Evolutionary conservation across 2,888 invertebrate species (phyloP), one percentile per base, ranked within the genome.

Genomic region (Apodemia hepburni): DNA sequence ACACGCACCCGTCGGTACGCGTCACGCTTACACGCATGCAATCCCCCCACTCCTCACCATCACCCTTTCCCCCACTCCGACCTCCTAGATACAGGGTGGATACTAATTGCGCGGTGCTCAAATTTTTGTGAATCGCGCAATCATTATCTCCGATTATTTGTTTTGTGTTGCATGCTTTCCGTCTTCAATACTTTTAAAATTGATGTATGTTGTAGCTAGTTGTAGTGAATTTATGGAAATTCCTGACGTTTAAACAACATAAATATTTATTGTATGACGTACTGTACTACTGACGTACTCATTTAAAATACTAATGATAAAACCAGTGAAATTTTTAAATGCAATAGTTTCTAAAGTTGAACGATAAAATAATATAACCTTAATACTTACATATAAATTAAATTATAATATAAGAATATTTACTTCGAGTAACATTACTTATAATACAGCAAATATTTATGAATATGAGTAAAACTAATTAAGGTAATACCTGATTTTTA

Each of bases 1-100:
- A 77, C 75, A 77, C 81, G 79, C 81, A 82, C 85, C 85, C 87
- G 85, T 84, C 87, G 88, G 89, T 89, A 89, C 88, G 87, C 87
- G 86, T 78, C 77, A 83, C 80, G 65, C 73, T 78, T 81, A 82
- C 79, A 81, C 80, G 80, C 85, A 85, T 81, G 81, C 82, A 76
- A 66, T 65, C 74, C 75, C 75, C 74, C 70, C 15, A 65, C 69
- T 70, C 65, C 62, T 65, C 62, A 65, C 65, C 51, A 18, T 59
- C 69, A 63, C 62, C 64, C 60, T 42, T 42, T 69, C 69, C 62
- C 57, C 49, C 22, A 57, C 68, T 59, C 51, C 68, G 17, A 65
- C 60, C 69, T 65, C 66, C 65, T 68, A 17, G 35, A 61, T 61
- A 69, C 68, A 71, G 71, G 81, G 83, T 83, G 84, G 81, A 83